Percentiles rank a stretch among this genome's conserved stretches.
Evolutionary conservation across 2,797 vertebrate species (phyloP).

Genomic region (Cryptoprocta ferox): DNA sequence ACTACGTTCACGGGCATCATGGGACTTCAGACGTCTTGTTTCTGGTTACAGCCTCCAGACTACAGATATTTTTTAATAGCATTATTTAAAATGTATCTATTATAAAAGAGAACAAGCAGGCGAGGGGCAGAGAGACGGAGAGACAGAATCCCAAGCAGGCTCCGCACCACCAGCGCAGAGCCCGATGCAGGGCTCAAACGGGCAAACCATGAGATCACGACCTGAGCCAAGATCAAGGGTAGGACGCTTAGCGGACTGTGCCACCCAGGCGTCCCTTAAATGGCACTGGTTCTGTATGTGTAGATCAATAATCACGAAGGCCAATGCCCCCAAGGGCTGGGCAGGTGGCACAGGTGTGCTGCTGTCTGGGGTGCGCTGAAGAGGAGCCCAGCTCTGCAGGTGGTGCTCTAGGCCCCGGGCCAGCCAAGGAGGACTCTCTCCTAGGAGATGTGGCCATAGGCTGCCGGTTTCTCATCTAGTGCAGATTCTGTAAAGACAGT

Average conservation of each 20-base stretch:
- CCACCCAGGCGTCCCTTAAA: not conserved
- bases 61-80: not conserved
- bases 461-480: not conserved
- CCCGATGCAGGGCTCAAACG: fast-evolving
- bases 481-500: not conserved
- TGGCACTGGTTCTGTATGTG: too few species aligned
- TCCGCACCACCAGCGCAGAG: not conserved
- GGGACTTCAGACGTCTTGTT: not conserved
- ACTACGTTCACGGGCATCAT: too few species aligned
- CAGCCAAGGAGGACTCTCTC: not conserved
- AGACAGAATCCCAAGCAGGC: not conserved
- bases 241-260: not conserved
- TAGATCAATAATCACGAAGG: not conserved
- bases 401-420: not conserved
- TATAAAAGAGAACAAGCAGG: not conserved
- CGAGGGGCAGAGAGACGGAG: not conserved
- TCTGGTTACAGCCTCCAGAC: not conserved
- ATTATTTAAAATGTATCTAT: not conserved
- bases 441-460: not conserved
- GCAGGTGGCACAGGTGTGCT: not conserved
- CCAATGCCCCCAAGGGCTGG: not conserved
- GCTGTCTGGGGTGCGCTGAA: not conserved
- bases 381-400: not conserved
- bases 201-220: not conserved
- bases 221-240: not conserved